These are phyloP conservation scores for Automeris io DNA, from an alignment of 2,888 invertebrate genomes.

Conservation along the genomic window DNA sequence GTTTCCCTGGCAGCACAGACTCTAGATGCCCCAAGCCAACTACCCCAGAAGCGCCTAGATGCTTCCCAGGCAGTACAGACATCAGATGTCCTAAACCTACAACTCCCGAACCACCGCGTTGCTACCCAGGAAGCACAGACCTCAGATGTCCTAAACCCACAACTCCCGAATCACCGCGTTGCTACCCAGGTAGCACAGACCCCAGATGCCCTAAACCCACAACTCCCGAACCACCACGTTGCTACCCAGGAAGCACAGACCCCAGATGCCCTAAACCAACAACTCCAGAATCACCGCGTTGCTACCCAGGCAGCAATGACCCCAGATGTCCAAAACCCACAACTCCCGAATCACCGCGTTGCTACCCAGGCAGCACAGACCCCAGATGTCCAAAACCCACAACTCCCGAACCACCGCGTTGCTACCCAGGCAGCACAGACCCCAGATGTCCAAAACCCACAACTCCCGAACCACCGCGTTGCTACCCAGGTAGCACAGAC, in stretches of 20 bases:
- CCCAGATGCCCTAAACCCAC: conserved; percentile 26
- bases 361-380: conserved; percentile 21
- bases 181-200: conserved; percentile 31
- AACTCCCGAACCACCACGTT: conserved; percentile 18
- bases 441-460: conserved; percentile 18
- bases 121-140: conserved; percentile 42
- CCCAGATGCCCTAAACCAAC: conserved; percentile 31
- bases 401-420: conserved; percentile 17
- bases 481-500: conserved; percentile 20
- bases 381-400: conserved; percentile 17
- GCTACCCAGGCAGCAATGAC: conserved; percentile 22
- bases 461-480: conserved; percentile 14
- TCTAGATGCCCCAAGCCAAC: conserved; percentile 34
- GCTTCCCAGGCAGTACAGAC: conserved; percentile 22
- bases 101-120: conserved; percentile 25
- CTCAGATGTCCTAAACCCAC: conserved; percentile 36
- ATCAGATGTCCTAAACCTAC: conserved; percentile 22
- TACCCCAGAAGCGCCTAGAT: conserved; percentile 22
- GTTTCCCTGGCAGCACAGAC: conserved; percentile 18
- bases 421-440: conserved; percentile 22
- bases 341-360: conserved; percentile 14
- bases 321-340: conserved; percentile 18
- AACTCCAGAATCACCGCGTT: conserved; percentile 24
- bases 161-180: conserved; percentile 24
- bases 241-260: conserved; percentile 30